Base-by-base conservation (phyloP, 2,113 vertebrate genomes). In the Amblyopsis rosae region DNA sequence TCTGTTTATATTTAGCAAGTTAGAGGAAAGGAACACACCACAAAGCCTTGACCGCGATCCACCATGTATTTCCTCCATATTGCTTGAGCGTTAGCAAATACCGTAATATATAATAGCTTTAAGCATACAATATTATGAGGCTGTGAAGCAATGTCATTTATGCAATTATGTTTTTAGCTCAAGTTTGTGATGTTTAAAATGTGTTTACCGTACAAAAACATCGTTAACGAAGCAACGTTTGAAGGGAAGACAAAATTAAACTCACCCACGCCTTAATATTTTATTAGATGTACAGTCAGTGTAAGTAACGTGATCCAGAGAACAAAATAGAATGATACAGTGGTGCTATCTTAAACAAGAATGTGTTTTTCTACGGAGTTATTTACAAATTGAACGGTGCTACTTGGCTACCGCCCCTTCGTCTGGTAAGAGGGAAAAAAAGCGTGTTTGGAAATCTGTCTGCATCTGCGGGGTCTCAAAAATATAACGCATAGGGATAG, bases 361-460 rank as follows among this genome's bases (percentile, higher is more conserved):
- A 17, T 46, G 77, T 49, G 46, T 65, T 69, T 54, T 77, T 65
- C 55, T 72, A 26, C 26, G 1, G 26, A 51, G 26, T 19, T 65
- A 54, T 70, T 66, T 80, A 58, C 60, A 65, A 66, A 62, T 10
- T 47, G 68, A 70, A 79, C 68, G 55, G 61, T 64, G 41, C 58
- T 13, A 33, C 61, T 19, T 60, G 70, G 85, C 79, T 78, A 84
- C 87, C 84, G 86, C 86, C 84, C 65, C 88, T 84, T 72, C 68
- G 84, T 81, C 77, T 79, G 81, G 45, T 16, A 15, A 6, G 64
- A 68, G 68, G 65, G 73, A 47, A 64, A 57, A 16, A 11, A 57
- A 47, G n/a, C 13, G 49, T 16, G 45, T 6, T 41, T 45, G 51
- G 49, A 46, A 12, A 7, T 9, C 46, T 12, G 11, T 9, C 51